These are phyloP conservation scores for Etheostoma spectabile DNA, from an alignment of 2,113 vertebrate genomes.

Conservation along the genomic window DNA sequence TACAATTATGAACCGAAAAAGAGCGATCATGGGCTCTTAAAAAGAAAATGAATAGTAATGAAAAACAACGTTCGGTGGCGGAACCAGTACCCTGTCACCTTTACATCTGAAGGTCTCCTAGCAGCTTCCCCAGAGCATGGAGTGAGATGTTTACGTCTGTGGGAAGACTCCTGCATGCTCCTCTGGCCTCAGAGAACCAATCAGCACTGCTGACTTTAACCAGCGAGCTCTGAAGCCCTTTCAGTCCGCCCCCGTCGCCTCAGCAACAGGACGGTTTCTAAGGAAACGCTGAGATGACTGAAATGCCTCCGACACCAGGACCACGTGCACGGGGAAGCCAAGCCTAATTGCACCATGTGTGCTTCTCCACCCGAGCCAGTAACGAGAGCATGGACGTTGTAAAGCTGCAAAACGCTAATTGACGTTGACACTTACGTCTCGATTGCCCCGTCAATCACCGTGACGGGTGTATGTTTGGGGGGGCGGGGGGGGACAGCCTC, in stretches of 20 bases:
- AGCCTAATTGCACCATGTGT: conserved; percentile 52
- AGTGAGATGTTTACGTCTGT: background rate
- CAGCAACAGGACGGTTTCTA: conserved; percentile 14
- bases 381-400: conserved; percentile 7
- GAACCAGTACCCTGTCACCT: too few species aligned
- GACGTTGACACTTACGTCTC: background rate
- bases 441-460: conserved; percentile 32
- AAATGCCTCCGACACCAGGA: conserved; percentile 45
- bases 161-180: background rate
- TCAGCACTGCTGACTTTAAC: conserved; percentile 18
- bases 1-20: too few species aligned
- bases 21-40: too few species aligned
- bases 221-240: background rate
- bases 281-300: conserved; percentile 12
- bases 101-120: too few species aligned
- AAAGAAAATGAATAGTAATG: fast-evolving
- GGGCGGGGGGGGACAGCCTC: conserved; percentile 1
- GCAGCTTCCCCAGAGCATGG: too few species aligned
- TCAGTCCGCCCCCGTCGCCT: background rate
- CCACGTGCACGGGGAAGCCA: conserved; percentile 29
- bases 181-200: background rate
- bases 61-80: fast-evolving
- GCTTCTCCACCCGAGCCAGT: background rate
- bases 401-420: conserved; percentile 7
- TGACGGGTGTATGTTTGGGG: conserved; percentile 8